Base-by-base conservation (phyloP, 2,113 vertebrate species). In the Barnardius zonarius region DNA sequence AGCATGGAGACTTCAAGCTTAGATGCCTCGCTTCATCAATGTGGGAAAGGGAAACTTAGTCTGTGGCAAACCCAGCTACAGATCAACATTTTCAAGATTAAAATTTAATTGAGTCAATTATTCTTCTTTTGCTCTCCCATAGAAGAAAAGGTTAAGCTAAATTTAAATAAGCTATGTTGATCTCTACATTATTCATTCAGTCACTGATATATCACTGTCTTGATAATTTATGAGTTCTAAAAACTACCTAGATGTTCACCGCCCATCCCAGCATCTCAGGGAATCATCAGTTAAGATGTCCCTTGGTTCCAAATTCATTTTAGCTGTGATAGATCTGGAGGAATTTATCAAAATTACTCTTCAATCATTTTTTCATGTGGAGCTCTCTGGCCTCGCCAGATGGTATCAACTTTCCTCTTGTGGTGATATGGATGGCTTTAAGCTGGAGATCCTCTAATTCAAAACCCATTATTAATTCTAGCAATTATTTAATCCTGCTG, bases 131-230 rank as follows among this genome's bases (percentile, higher is more conserved):
- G 7, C 92, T 96, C 44, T 95, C 77, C 90, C 84, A 94, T 46
- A 52, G 96, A 97, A 97, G 95, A 95, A 97, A 98, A 98, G 97
- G 97, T 98, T 98, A 97, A 96, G 90, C 91, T 96, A 97, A 97
- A 97, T 97, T 98, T 97, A 97, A 98, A 97, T 97, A 97, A 97
- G 91, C 93, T 59, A 59, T 94, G 95, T 97, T 97, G 96, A 96
- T 97, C 95, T 92, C 89, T 96, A 82, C 96, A 97, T 98, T 98
- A 97, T 97, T 97, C 96, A 98, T 96, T 93, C 75, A 61, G 74
- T 95, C 93, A 96, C 84, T 96, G 96, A 97, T 96, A 93, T 96
- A 97, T 97, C 92, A 94, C 88, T 97, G 95, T 97, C 96, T 82
- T 92, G 86, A 88, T 97, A 96, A 97, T 97, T 93, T 96, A 96